Evolutionary conservation across 2,113 vertebrate genomes (phyloP).

Genomic region (Dissostichus mawsoni): DNA sequence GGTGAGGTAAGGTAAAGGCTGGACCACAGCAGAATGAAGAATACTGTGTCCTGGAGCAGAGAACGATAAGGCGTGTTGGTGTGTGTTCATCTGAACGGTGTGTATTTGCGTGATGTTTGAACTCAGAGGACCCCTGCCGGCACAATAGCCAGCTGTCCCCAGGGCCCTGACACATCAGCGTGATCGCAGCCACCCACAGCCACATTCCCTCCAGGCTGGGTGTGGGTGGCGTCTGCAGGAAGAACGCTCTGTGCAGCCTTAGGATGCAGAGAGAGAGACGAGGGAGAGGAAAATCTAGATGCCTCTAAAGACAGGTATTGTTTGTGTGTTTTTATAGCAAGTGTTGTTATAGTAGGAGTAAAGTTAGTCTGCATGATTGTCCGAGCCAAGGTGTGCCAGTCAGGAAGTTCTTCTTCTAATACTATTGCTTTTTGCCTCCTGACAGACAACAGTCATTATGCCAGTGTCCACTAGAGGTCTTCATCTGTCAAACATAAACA

Average conservation of each 20-base stretch:
- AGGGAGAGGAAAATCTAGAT: conserved; percentile 3
- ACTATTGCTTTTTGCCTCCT: too few species aligned
- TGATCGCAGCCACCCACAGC: conserved; percentile 66
- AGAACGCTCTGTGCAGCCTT: conserved; percentile 14
- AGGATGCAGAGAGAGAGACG: neutral
- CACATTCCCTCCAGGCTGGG: conserved; percentile 64
- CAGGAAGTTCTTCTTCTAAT: too few species aligned
- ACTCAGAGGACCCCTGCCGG: neutral
- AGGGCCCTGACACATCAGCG: neutral
- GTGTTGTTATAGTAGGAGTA: neutral
- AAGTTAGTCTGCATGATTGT: neutral
- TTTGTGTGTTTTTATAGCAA: conserved; percentile 1
- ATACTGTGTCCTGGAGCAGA: conserved; percentile 20
- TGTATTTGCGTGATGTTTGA: conserved; percentile 14
- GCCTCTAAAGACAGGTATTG: conserved; percentile 37
- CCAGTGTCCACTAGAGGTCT: too few species aligned
- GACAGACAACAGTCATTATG: too few species aligned
- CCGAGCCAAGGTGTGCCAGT: too few species aligned
- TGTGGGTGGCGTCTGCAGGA: conserved; percentile 56
- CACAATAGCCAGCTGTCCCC: conserved; percentile 65
- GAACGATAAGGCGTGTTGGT: conserved; percentile 36
- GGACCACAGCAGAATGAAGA: neutral
- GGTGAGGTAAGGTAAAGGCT: conserved; percentile 2
- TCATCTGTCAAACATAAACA: too few species aligned
- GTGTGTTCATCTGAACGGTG: neutral